Evolutionary conservation across 2,113 vertebrate genomes (phyloP), one percentile per base, ranked within the genome.

Genomic region (Aegotheles bennettii): DNA sequence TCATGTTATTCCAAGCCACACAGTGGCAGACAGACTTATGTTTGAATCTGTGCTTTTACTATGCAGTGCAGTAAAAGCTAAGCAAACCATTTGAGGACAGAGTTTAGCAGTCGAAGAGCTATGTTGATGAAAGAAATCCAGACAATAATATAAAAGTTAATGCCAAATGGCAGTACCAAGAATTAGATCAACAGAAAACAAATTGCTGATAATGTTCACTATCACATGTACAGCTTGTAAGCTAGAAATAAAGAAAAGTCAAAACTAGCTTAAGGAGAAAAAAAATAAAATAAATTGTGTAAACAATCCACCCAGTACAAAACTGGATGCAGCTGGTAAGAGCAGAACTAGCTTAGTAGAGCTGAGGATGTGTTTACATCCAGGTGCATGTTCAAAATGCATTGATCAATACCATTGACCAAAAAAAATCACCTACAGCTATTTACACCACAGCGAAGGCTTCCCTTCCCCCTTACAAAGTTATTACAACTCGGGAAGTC

Each of bases 11-110:
- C 84, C 82, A 87, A 92, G 93, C 94, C 95, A 96, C 95, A 96
- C 2, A 96, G 89, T 94, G 95, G 95, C 95, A 94, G 92, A 84
- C 79, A 96, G 95, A 95, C 88, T n/a, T 29, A 75, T 43, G 80
- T 96, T 90, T 96, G 94, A 95, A 90, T 61, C 91, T 79, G 69
- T 94, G 96, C 96, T 96, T 95, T 95, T 95, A 96, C 95, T 73
- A 53, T 69, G 61, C 56, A 70, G 69, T 53, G 3, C 76, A 95
- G 96, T 94, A 97, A 97, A 97, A 96, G 93, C 94, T 57, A 75
- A 87, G 83, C 93, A 97, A 93, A 88, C 68, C 86, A 57, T 93
- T 95, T 93, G 48, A 86, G 79, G 84, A 73, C 73, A 90, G 90
- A 75, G 33, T 78, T 95, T 92, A 94, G 90, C 90, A 92, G 85